Percentiles rank a stretch among this genome's conserved stretches.
These are phyloP conservation scores for Tiphia femorata DNA, from an alignment of 2,888 invertebrate genomes.

Conservation along the genomic window DNA sequence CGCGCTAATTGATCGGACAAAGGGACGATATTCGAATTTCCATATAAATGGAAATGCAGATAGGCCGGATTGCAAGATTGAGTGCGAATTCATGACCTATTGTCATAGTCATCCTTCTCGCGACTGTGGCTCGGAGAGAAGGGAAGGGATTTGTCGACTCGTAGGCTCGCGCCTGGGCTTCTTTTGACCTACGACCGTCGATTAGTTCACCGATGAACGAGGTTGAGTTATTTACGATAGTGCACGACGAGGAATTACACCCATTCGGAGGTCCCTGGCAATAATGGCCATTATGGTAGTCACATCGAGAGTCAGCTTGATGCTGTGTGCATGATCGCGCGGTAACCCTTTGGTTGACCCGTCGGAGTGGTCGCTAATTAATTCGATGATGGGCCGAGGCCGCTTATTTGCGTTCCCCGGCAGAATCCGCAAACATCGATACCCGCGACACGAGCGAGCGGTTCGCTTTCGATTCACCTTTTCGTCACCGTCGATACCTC, in stretches of 20 bases:
- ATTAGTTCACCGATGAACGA: no score
- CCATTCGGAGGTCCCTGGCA: no score
- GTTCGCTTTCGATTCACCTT: no score
- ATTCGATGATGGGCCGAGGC: slow-evolving; percentile 29
- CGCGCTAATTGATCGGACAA: slow-evolving; percentile 45
- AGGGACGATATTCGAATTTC: slow-evolving; percentile 43
- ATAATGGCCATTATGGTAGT: no score
- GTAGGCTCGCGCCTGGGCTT: not conserved
- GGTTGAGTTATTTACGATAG: no score
- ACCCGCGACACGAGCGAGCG: no score
- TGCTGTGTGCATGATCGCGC: no score
- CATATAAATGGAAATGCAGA: slow-evolving; percentile 48
- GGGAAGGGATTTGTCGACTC: not conserved
- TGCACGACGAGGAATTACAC: no score
- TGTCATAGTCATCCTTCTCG: slow-evolving; percentile 22
- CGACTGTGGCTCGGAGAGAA: slow-evolving; percentile 19
- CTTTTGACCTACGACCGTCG: no score
- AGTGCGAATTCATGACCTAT: slow-evolving; percentile 33
- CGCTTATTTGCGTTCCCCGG: slow-evolving; percentile 27
- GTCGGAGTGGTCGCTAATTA: slow-evolving; percentile 37
- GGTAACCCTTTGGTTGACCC: slow-evolving; percentile 20
- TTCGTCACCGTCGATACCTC: no score
- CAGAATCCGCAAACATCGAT: slow-evolving; percentile 14
- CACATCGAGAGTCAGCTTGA: no score
- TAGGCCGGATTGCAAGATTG: slow-evolving; percentile 36